Conservation (phyloP, 1,140 invertebrate species). For the Physella acuta region DNA sequence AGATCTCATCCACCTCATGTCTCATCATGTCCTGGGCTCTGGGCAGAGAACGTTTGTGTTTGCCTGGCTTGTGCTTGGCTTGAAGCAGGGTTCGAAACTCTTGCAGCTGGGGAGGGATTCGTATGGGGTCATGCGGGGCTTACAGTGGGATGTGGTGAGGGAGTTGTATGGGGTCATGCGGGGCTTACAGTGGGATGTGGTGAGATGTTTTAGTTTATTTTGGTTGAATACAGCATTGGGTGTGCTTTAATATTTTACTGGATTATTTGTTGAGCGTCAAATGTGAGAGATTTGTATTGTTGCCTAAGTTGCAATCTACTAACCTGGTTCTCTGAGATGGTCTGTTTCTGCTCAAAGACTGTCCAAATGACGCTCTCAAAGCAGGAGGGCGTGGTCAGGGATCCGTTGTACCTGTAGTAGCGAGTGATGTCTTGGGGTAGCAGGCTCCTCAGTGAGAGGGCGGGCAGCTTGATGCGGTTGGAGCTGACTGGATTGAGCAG, state of each 20-base stretch:
- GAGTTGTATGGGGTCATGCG: too few species aligned
- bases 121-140: too few species aligned
- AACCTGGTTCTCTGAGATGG: constrained; percentile 72
- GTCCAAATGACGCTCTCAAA: constrained; percentile 76
- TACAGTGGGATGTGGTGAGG: too few species aligned
- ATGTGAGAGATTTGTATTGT: too few species aligned
- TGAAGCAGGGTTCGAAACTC: constrained; percentile 21
- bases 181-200: too few species aligned
- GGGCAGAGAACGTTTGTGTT: not conserved
- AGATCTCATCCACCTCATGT: constrained; percentile 4
- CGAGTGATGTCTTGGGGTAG: constrained; percentile 42
- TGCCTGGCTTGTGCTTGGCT: not conserved
- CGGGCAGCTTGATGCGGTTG: constrained; percentile 39
- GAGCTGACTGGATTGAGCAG: too few species aligned
- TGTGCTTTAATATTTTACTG: too few species aligned
- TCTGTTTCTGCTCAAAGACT: constrained; percentile 67
- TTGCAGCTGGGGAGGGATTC: constrained; percentile 17
- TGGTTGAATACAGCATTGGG: too few species aligned
- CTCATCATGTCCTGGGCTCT: not conserved
- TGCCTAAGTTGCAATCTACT: too few species aligned
- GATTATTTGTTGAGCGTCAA: too few species aligned
- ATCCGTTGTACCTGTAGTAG: constrained; percentile 71
- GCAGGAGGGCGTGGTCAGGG: constrained; percentile 75
- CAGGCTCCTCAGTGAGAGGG: constrained; percentile 38
- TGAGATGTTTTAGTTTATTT: too few species aligned